Percentiles rank a stretch among this genome's conserved stretches.
Evolutionary conservation across 1,140 invertebrate genomes (phyloP).

Genomic region (Drosophila subobscura): DNA sequence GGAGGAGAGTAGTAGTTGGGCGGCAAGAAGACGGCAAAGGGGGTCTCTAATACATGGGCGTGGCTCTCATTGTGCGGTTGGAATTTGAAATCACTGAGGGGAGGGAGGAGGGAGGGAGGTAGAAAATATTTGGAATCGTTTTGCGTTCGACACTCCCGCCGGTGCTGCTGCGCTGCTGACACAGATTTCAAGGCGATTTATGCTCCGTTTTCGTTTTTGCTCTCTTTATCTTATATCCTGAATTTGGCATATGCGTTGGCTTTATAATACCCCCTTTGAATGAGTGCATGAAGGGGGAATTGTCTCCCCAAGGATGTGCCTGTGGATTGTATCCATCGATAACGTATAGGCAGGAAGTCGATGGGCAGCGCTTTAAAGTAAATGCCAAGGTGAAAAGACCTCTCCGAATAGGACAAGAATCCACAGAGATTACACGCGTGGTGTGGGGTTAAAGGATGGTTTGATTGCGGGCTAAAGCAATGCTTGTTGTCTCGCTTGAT

Average conservation of each 20-base stretch:
- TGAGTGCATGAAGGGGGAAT: not conserved
- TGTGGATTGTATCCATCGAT: constrained; percentile 26
- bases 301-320: not conserved
- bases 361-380: constrained; percentile 42
- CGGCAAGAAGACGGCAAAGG: not conserved
- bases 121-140: constrained; percentile 46
- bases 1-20: not conserved
- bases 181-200: constrained; percentile 61
- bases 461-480: not conserved
- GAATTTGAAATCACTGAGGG: constrained; percentile 24
- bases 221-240: constrained; percentile 22
- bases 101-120: not conserved
- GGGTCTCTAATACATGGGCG: constrained; percentile 20
- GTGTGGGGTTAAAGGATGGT: constrained; percentile 11
- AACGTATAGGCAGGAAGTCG: constrained; percentile 20
- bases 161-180: constrained; percentile 31
- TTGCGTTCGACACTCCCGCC: constrained; percentile 37
- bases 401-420: not conserved
- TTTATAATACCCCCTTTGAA: constrained; percentile 4
- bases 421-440: constrained; percentile 19
- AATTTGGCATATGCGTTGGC: constrained; percentile 40
- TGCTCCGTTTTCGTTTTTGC: constrained; percentile 31
- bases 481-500: constrained; percentile 8
- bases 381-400: constrained; percentile 33
- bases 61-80: constrained; percentile 43